Conservation (phyloP, 2,113 vertebrate species). For the Dermatemys mawii region DNA sequence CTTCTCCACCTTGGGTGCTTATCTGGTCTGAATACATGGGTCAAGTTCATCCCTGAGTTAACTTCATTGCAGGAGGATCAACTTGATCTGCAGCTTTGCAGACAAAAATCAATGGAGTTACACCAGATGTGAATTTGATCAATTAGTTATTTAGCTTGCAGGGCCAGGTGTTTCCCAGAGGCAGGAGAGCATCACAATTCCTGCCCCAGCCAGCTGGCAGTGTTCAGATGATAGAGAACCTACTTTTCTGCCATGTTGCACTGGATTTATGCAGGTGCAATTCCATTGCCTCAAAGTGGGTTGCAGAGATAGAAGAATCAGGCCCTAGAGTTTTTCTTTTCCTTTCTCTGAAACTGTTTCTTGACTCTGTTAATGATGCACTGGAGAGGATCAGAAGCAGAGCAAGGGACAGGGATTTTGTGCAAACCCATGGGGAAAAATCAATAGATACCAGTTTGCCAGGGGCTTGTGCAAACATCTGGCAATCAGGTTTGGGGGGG, state of each 20-base stretch:
- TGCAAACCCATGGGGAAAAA: background rate
- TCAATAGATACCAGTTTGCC: too few relatives aligned
- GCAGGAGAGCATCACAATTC: background rate
- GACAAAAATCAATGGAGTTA: background rate
- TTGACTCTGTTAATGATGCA: rapidly evolving
- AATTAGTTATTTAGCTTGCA: background rate
- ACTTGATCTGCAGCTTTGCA: background rate
- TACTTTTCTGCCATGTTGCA: background rate
- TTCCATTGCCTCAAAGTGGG: background rate
- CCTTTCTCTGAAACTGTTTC: rapidly evolving
- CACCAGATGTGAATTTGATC: background rate
- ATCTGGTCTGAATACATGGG: rapidly evolving
- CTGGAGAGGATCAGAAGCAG: rapidly evolving
- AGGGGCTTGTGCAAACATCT: background rate
- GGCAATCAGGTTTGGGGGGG: background rate
- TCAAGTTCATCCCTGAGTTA: rapidly evolving
- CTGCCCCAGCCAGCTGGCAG: background rate
- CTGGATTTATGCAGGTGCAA: background rate
- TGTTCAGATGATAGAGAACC: background rate
- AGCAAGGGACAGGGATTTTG: rapidly evolving
- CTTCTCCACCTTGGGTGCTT: background rate
- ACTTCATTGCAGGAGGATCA: background rate
- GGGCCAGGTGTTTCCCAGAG: background rate
- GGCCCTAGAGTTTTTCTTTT: background rate
- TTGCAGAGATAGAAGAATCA: background rate